phyloP scores from a whole-genome alignment of 2,797 vertebrate species.

The Scarus forsteni region DNA sequence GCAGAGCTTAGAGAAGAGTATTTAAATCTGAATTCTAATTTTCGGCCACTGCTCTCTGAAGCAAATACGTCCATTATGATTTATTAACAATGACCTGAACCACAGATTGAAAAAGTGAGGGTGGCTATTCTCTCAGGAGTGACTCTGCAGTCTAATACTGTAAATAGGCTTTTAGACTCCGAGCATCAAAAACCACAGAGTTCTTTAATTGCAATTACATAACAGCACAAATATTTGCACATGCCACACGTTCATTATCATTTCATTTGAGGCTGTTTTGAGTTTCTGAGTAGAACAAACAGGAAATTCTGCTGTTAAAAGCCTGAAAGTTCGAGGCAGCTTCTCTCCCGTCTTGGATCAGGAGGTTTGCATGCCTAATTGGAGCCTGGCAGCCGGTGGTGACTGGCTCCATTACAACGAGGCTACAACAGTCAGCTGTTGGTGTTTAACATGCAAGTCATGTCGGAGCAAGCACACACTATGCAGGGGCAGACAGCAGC shows the following conservation, averaged over 20 bases:
- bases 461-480: slow-evolving; percentile 65
- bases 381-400: slow-evolving; percentile 70
- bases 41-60: slow-evolving; percentile 27
- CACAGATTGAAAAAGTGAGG: slow-evolving; percentile 34
- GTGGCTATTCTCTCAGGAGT: slow-evolving; percentile 40
- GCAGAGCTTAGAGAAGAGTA: slow-evolving; percentile 32
- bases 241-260: slow-evolving; percentile 7
- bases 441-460: slow-evolving; percentile 79
- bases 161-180: slow-evolving; percentile 53
- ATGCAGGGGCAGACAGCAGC: slow-evolving; percentile 49
- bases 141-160: slow-evolving; percentile 39
- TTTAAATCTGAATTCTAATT: slow-evolving; percentile 52
- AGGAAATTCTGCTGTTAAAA: slow-evolving; percentile 20
- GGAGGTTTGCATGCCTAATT: slow-evolving; percentile 77
- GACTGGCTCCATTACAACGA: slow-evolving; percentile 74
- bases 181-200: slow-evolving; percentile 4
- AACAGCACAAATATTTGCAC: slow-evolving; percentile 42
- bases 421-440: slow-evolving; percentile 74
- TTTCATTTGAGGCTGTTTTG: background rate
- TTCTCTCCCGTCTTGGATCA: slow-evolving; percentile 54
- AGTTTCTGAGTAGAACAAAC: slow-evolving; percentile 19
- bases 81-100: slow-evolving; percentile 54
- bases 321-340: slow-evolving; percentile 46
- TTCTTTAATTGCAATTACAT: slow-evolving; percentile 42
- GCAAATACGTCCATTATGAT: slow-evolving; percentile 42